These are phyloP conservation scores for Gallinago stenura DNA, from an alignment of 2,797 vertebrate genomes.

Conservation along the genomic window DNA sequence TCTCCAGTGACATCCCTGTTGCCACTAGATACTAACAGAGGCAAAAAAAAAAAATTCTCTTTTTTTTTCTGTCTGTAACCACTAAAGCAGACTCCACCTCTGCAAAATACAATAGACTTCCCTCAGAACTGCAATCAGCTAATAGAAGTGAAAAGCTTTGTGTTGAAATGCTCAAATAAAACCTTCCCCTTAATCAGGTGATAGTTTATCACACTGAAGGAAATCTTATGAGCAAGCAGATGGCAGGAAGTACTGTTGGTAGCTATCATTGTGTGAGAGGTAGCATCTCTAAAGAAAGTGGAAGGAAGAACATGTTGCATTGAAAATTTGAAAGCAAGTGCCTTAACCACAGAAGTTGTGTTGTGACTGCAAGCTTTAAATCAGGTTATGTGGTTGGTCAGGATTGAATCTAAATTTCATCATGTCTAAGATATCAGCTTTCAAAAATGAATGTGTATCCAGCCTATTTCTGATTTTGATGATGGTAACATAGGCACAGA, in stretches of 20 bases:
- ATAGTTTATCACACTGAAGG: background rate
- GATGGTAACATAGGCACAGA: background rate
- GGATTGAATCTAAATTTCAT: background rate
- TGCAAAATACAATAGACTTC: background rate
- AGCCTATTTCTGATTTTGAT: background rate
- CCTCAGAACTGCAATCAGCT: background rate
- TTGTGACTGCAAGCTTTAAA: background rate
- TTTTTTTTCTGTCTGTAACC: background rate
- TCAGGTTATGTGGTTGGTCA: background rate
- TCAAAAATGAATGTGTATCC: background rate
- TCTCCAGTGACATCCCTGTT: background rate
- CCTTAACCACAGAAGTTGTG: background rate
- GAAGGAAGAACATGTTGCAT: background rate
- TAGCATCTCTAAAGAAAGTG: background rate
- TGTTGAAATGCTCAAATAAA: background rate
- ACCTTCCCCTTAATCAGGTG: background rate
- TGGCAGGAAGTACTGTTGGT: background rate
- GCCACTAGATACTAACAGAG: background rate
- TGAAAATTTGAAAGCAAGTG: background rate
- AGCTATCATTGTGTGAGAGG: background rate
- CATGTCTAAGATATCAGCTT: accelerated
- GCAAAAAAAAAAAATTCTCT: background rate
- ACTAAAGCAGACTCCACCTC: background rate
- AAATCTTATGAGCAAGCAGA: background rate
- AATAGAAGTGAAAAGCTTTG: background rate